Percentiles rank a stretch among this genome's conserved stretches.
These are phyloP conservation scores for Neoascia interrupta DNA, from an alignment of 2,888 invertebrate species.

Conservation along the genomic window DNA sequence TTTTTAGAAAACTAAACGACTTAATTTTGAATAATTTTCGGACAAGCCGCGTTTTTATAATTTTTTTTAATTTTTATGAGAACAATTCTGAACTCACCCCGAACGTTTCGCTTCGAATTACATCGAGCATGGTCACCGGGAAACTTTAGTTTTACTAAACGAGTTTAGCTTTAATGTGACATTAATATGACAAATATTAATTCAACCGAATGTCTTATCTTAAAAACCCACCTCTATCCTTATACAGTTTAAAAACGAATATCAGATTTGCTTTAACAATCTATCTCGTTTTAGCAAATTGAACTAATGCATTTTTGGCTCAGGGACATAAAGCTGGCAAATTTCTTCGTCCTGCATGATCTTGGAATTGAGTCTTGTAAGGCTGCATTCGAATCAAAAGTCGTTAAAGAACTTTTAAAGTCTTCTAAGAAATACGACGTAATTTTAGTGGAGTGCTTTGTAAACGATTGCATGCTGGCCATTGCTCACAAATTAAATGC, in stretches of 20 bases:
- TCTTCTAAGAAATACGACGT: conserved; percentile 82
- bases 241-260: not conserved
- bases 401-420: conserved; percentile 70
- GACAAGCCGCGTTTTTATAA: too few species aligned
- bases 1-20: too few species aligned
- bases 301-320: conserved; percentile 45
- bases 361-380: conserved; percentile 74
- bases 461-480: conserved; percentile 85
- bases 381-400: conserved; percentile 73
- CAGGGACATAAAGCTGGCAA: conserved; percentile 69
- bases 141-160: too few species aligned
- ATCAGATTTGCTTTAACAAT: not conserved
- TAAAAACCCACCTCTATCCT: too few species aligned
- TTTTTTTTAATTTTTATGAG: too few species aligned
- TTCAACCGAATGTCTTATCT: too few species aligned
- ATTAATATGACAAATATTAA: too few species aligned
- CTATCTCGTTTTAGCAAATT: conserved; percentile 22
- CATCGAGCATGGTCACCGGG: too few species aligned
- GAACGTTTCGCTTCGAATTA: too few species aligned
- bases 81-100: too few species aligned
- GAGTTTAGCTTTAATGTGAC: too few species aligned
- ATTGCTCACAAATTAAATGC: conserved; percentile 83
- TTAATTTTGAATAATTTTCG: too few species aligned
- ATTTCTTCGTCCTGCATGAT: conserved; percentile 73
- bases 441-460: conserved; percentile 85